Evolutionary conservation across 1,140 invertebrate genomes (phyloP).

Genomic region (Trichogramma pretiosum): DNA sequence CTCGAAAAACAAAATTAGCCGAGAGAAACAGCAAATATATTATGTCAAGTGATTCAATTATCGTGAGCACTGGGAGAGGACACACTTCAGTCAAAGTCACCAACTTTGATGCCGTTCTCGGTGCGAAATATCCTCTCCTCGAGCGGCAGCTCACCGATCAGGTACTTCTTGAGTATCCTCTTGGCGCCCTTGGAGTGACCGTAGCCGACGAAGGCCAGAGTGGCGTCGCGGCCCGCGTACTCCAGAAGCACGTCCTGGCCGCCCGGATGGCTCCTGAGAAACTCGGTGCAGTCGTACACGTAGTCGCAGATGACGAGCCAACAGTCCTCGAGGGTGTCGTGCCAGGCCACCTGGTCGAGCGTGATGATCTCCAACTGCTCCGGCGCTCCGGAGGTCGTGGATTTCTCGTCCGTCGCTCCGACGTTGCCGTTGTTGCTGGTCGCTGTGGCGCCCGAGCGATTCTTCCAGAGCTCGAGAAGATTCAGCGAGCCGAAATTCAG

Average conservation of each 20-base stretch:
- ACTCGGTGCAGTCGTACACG: slow-evolving; percentile 66
- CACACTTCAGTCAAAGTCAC: neutral
- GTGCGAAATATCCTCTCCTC: slow-evolving; percentile 62
- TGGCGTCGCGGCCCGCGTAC: slow-evolving; percentile 79
- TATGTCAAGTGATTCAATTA: no score
- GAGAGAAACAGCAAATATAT: no score
- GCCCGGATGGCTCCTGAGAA: slow-evolving; percentile 73
- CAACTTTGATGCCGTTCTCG: slow-evolving; percentile 37
- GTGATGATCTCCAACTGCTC: slow-evolving; percentile 40
- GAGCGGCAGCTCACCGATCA: slow-evolving; percentile 63
- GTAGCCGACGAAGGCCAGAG: slow-evolving; percentile 69
- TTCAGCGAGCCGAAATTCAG: neutral
- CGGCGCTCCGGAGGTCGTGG: neutral
- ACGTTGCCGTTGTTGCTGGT: neutral
- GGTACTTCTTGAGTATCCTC: slow-evolving; percentile 52
- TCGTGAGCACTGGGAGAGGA: no score
- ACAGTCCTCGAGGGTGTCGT: slow-evolving; percentile 56
- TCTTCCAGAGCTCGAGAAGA: neutral
- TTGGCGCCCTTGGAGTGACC: slow-evolving; percentile 63
- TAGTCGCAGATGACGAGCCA: slow-evolving; percentile 68
- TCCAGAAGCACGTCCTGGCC: slow-evolving; percentile 77
- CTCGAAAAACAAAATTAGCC: no score
- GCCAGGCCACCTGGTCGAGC: slow-evolving; percentile 55
- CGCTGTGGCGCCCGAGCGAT: neutral
- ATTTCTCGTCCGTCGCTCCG: neutral